A percentile compares a stretch with the other conserved stretches of the same genome.
phyloP scores from a whole-genome alignment of 2,797 vertebrate genomes.

The Sebastes hopkinsi region DNA sequence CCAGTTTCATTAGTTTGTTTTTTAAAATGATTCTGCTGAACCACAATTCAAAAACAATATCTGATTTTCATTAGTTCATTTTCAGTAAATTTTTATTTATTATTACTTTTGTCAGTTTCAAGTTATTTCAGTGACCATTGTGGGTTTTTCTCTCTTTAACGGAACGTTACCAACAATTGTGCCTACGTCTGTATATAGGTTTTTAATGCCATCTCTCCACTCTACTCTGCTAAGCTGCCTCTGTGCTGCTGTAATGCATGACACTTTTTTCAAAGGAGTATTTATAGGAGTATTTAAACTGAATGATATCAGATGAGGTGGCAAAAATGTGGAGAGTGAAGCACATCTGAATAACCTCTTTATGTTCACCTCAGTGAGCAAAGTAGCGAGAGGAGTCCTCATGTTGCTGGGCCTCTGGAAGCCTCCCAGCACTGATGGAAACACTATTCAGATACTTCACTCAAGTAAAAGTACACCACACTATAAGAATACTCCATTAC shows the following conservation, averaged over 20 bases:
- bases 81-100: too few species aligned
- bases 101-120: too few species aligned
- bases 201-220: neutral
- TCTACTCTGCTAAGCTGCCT: neutral
- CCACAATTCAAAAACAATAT: too few species aligned
- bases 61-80: too few species aligned
- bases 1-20: too few species aligned
- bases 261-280: neutral
- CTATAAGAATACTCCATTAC: neutral
- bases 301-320: neutral
- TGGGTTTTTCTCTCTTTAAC: too few species aligned
- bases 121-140: too few species aligned
- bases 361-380: neutral
- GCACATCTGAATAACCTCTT: neutral
- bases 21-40: too few species aligned
- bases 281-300: neutral
- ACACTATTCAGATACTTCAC: neutral
- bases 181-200: neutral
- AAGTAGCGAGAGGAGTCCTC: neutral
- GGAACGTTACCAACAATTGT: too few species aligned
- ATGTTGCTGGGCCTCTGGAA: neutral
- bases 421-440: neutral
- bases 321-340: neutral
- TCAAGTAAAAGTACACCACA: neutral
- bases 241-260: neutral